Base-by-base conservation (phyloP, 2,113 vertebrate genomes). In the Nicator chloris region DNA sequence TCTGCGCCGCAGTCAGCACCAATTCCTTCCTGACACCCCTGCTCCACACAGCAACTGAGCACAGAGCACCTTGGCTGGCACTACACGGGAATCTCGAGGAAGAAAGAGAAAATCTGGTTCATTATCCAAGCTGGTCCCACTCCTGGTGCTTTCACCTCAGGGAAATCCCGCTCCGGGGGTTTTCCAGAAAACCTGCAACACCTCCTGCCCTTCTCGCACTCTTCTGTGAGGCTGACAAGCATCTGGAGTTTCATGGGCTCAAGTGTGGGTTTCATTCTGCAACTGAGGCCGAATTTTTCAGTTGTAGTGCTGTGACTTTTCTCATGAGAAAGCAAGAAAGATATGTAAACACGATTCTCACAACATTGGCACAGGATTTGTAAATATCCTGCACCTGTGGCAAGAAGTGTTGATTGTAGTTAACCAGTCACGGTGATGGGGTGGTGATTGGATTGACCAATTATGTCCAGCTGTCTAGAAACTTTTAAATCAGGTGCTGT, bases 191-290 rank as follows among this genome's bases (percentile, higher is more conserved):
- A 64, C 1, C 8, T 37, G 44, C 45, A 44, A 31, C 61, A 75
- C 47, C 89, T 88, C 82, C 92, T 66, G 47, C 61, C 26, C 79
- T 53, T 44, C 65, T 13, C n/a, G n/a, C n/a, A 16, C 23, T 35
- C 60, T 44, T 33, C 26, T 13, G 65, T 30, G 24, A 57, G 30
- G 73, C 33, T 40, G 78, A 47, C 24, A 21, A 83, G 83, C 82
- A 66, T 44, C 93, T 93, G 95, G 86, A 75, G 65, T 59, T 88
- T n/a, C n/a, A 82, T n/a, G 75, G 75, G n/a, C n/a, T n/a, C n/a
- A n/a, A n/a, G n/a, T n/a, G n/a, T n/a, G n/a, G n/a, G n/a, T n/a
- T n/a, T n/a, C n/a, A n/a, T n/a, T n/a, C n/a, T n/a, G n/a, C n/a
- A n/a, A n/a, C n/a, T n/a, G n/a, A n/a, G n/a, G n/a, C n/a, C n/a